Evolutionary conservation across 2,888 invertebrate genomes (phyloP), one percentile per base, ranked within the genome.

Genomic region (Chirona hameri): DNA sequence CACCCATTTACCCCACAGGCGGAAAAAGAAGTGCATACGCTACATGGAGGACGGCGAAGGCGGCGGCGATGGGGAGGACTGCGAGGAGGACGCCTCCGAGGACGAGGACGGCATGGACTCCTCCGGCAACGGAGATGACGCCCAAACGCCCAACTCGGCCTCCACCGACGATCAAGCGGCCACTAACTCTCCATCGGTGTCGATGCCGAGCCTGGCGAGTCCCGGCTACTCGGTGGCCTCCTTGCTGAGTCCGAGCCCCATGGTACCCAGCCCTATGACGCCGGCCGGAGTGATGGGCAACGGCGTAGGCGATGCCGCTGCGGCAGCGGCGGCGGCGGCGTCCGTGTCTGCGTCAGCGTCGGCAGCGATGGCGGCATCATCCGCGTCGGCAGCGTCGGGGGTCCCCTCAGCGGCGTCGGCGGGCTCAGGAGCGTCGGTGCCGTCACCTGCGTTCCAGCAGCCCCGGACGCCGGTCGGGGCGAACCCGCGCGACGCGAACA

Each of bases 21-120:
- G 97, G 91, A 97, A 97, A 92, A 97, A 97, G 90, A 97, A 97
- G 90, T 97, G 97, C 91, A 95, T 97, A 88, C 94, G 97, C 86
- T 97, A 97, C 91, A 94, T 96, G 93, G 96, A 96, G 91, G 93
- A 93, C 86, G 85, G 85, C 72, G 90, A 93, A 86, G 91, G 91
- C 86, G 91, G 91, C 81, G 93, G 93, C 82, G 86, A 86, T 82
- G 85, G 85, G 79, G 86, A 86, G n/a, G 86, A 86, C 82, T 84
- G 86, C 82, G 85, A 86, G 84, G 84, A 86, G 85, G 82, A 85
- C 85, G 82, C 52, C 7, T 15, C 52, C 12, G 52, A 85, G 84
- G 85, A 88, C 87, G 83, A 87, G 87, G 84, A 86, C 85, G 86
- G 85, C 84, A 79, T 84, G 82, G 81, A 80, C 85, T 85, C 85